Base-by-base conservation (phyloP, 2,113 vertebrate genomes). In the Vanacampus margaritifer region DNA sequence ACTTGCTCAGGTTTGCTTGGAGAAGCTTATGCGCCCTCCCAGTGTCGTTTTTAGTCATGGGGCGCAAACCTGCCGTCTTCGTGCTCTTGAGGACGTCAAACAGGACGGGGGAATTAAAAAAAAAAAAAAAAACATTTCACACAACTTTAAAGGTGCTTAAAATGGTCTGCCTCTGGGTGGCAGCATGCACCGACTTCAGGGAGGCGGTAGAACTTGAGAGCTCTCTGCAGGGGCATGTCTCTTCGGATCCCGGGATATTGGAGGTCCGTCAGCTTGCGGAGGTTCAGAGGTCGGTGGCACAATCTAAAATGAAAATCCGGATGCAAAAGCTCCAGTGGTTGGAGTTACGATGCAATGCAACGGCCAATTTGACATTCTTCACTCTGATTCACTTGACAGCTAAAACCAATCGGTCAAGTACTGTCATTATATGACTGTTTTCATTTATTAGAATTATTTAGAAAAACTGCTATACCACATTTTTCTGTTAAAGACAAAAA, bases 261-360 rank as follows among this genome's bases (percentile, higher is more conserved):
- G 69, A 98, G 90, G 80, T 98, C 95, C 68, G 94, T 94, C 82
- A 98, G 87, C 71, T 98, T 99, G 69, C 95, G 92, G 17, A 92
- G 92, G 65, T 97, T 98, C 78, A 99, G 90, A 48, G 94, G 94
- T 13, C 97, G 94, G 86, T 95, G 93, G 95, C 96, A 98, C 57
- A 92, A 94, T 83, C 97, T 99, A 23, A 51, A 32, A 32, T 32
- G 2, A 13, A 5, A 26, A 10, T 46, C 43, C 0, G 6, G 0
- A 50, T 50, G 7, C 0, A 50, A 50, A 45, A 45, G 14, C 28
- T 32, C 28, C 28, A 32, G 28, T 32, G 4, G 28, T 32, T 32
- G 28, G 28, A 32, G 28, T 32, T 32, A 32, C 28, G 4, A 32
- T 32, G 28, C 28, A 32, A 39, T 39, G 37, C 37, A 6, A 39